These are phyloP conservation scores for Archips xylosteana DNA, from an alignment of 2,888 invertebrate species.

Conservation along the genomic window DNA sequence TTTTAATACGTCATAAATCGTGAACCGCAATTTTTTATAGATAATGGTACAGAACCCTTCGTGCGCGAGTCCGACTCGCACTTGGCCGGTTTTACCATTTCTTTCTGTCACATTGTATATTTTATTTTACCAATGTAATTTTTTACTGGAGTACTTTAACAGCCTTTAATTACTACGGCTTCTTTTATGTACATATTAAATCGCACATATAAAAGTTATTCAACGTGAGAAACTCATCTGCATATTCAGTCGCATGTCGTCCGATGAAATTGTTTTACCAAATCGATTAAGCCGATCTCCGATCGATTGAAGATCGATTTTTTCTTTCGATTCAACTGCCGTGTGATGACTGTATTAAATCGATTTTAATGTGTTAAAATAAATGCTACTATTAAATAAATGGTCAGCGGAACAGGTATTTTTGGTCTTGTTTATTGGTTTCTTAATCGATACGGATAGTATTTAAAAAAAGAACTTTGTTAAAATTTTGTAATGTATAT, in stretches of 20 bases:
- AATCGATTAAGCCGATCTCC: slow-evolving; percentile 78
- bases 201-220: slow-evolving; percentile 39
- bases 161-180: too few species aligned
- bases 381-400: slow-evolving; percentile 38
- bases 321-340: slow-evolving; percentile 66
- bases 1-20: too few species aligned
- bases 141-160: too few species aligned
- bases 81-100: too few species aligned
- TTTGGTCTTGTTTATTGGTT: slow-evolving; percentile 11
- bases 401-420: slow-evolving; percentile 26
- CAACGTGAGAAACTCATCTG: slow-evolving; percentile 69
- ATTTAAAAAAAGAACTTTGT: background rate
- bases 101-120: background rate
- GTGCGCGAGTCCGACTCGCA: too few species aligned
- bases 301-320: slow-evolving; percentile 73
- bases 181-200: background rate
- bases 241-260: slow-evolving; percentile 67
- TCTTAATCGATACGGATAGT: background rate
- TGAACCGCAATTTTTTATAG: too few species aligned
- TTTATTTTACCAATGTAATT: too few species aligned
- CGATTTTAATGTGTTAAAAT: slow-evolving; percentile 52
- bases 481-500: background rate
- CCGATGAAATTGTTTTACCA: slow-evolving; percentile 79
- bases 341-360: slow-evolving; percentile 72
- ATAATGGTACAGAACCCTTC: too few species aligned